Base-by-base conservation (phyloP, 1,140 invertebrate species). In the Micrasema longulum region DNA sequence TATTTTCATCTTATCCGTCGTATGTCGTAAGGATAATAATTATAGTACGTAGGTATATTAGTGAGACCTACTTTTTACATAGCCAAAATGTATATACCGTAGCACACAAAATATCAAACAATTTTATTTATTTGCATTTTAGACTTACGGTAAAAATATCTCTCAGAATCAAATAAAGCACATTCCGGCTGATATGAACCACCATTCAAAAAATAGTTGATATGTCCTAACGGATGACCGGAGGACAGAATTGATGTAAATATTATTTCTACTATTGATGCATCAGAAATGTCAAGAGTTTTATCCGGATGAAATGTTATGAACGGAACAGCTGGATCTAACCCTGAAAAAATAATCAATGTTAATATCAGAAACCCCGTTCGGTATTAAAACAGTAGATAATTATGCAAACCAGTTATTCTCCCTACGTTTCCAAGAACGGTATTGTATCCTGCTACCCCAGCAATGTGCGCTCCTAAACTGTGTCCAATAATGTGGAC, bases 401-500 rank as follows among this genome's bases (percentile, higher is more conserved):
- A n/a, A 31, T 7, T 4, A 31, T 31, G 7, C 7, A 7, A 38
- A 75, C 73, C 73, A 63, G 73, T 75, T 47, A 75, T 75, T 64
- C 50, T 38, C 16, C 55, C 65, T 9, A 75, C 45, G 35, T 22
- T 63, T 31, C 73, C 73, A 12, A 63, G 55, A 22, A 65, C 22
- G 16, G 35, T 43, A 53, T 75, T 65, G 4, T 16, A 45, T 36
- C 65, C 66, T 16, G 73, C 69, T 4, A 75, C 55, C 14, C 73
- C 69, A 16, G 73, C 73, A 11, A 75, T 48, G 16, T 75, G 69
- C 20, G 69, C 69, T 48, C 73, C 73, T 2, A 75, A 52, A 20
- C 73, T 75, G 47, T 75, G 73, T 4, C 73, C 73, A 1, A 75
- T 75, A 11, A 75, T 41, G 48, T 75, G 73, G 7, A 65, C 45